Base-by-base conservation (phyloP, 2,888 invertebrate species). In the Noctua janthe region DNA sequence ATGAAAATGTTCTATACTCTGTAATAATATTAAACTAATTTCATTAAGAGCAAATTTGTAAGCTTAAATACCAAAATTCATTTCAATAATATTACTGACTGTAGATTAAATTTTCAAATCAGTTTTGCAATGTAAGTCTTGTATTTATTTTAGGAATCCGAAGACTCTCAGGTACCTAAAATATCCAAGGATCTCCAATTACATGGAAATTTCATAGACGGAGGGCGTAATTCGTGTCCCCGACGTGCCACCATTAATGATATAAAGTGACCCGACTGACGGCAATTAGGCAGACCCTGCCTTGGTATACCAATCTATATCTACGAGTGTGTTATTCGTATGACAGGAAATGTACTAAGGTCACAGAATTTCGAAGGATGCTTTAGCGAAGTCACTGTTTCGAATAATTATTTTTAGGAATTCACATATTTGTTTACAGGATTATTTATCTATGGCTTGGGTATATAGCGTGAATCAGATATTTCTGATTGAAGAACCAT, bases 141-240 rank as follows among this genome's bases (percentile, higher is more conserved):
- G 51, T 69, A 56, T 86, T 82, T 83, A 72, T 85, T 79, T 47
- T 59, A 78, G 35, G 39, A 69, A 84, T 54, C 39, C 29, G 43
- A 76, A 79, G 62, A 70, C 49, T 64, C 47, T 29, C 56, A 75
- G 75, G 81, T 85, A 74, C 56, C 71, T 51, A 76, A 88, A 89
- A 89, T 91, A 91, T 90, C 88, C 88, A 89, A 89, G 90, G 90
- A 91, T 92, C 92, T 91, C 90, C 92, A 94, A 94, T 94, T 93
- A 94, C 92, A 94, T 94, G 91, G 92, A 93, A 93, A 94, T 94
- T 94, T 94, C 91, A 93, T 92, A 92, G 91, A 90, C 90, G 86
- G 86, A 77, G 79, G 82, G 87, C 76, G 89, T 90, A 90, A 90
- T 92, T 90, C 90, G 85, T 87, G 87, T 84, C 88, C 87, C 89